Evolutionary conservation across 1,140 invertebrate genomes (phyloP).

Genomic region (Laupala kohalensis): DNA sequence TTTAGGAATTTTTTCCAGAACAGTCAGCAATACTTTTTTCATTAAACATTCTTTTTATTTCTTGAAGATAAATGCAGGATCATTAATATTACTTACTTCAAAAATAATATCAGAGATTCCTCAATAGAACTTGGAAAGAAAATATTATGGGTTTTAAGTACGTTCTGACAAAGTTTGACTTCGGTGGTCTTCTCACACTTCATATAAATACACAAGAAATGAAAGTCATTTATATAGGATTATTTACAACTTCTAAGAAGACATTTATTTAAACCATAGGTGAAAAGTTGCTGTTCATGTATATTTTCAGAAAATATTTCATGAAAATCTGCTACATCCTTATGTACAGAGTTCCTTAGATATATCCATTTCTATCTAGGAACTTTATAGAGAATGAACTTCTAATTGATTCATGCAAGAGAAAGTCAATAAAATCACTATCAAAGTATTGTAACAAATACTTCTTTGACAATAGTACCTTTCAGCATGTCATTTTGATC

Average conservation of each 20-base stretch:
- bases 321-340: not conserved
- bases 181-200: not conserved
- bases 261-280: not conserved
- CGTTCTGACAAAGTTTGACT: not conserved
- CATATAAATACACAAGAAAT: not conserved
- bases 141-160: not conserved
- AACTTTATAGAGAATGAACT: not conserved
- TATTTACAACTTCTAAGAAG: not conserved
- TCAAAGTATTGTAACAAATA: too few relatives aligned
- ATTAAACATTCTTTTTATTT: not conserved
- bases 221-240: not conserved
- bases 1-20: not conserved
- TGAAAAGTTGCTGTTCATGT: not conserved
- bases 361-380: not conserved
- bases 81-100: too few relatives aligned
- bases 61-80: not conserved
- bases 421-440: not conserved
- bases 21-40: not conserved
- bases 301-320: not conserved
- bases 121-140: too few relatives aligned
- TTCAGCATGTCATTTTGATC: too few relatives aligned
- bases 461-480: too few relatives aligned
- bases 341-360: not conserved
- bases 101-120: too few relatives aligned
- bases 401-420: not conserved